Evolutionary conservation across 2,113 vertebrate genomes (phyloP).

Genomic region (Bos taurus): DNA sequence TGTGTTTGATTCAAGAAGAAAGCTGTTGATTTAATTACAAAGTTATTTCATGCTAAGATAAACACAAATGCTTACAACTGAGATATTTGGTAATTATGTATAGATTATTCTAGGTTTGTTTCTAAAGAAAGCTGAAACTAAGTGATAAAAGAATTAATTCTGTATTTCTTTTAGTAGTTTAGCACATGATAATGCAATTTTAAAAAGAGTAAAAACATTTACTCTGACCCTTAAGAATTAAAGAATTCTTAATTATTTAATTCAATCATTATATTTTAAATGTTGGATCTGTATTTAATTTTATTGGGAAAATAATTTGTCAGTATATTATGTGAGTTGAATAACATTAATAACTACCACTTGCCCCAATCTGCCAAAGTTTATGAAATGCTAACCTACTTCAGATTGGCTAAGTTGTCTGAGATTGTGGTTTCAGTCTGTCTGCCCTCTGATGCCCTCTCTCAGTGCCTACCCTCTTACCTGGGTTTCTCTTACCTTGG

Average conservation of each 20-base stretch:
- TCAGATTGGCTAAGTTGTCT: not conserved
- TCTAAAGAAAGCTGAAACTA: conserved; percentile 6
- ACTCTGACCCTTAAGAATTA: not conserved
- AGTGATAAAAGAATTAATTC: not conserved
- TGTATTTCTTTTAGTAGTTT: not conserved
- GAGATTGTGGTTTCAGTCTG: not conserved
- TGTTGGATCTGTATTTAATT: not conserved
- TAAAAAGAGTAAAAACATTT: not conserved
- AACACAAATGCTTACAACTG: not conserved
- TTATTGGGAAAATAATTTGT: not conserved
- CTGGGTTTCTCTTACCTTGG: not conserved
- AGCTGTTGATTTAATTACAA: conserved; percentile 25
- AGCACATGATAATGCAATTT: not conserved
- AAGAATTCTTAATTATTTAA: not conserved
- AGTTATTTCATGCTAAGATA: conserved; percentile 24
- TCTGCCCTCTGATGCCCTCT: not conserved
- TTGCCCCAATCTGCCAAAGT: not conserved
- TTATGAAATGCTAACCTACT: not conserved
- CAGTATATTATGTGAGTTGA: not conserved
- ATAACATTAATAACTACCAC: not conserved
- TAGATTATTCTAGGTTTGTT: not conserved
- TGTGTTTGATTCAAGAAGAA: conserved; percentile 8
- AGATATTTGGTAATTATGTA: not conserved
- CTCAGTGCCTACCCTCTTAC: not conserved
- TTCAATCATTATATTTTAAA: not conserved